Base-by-base conservation (phyloP, 92 coral and sea anemone genomes). In the Palythoa grandis region DNA sequence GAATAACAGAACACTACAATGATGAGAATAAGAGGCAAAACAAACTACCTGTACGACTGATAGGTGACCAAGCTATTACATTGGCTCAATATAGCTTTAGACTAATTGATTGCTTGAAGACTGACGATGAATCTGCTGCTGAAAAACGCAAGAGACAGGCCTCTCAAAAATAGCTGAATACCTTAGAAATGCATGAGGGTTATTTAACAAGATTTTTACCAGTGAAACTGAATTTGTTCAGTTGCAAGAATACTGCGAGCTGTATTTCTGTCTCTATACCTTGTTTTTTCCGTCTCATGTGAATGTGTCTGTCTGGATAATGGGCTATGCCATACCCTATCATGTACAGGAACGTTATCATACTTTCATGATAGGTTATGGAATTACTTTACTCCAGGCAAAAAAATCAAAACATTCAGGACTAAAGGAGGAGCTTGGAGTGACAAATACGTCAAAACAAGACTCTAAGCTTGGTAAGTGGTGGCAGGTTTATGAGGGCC, bases 321-420 rank as follows among this genome's bases (percentile, higher is more conserved):
- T 89, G 5, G 89, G 82, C 15, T 89, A 89, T 89, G 89, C 89
- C 14, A 79, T 86, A n/a, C 92, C 92, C 1, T 89, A 86, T 50
- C 92, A 89, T 80, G 92, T 89, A 7, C 35, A 66, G 39, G 13
- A 68, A 35, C 82, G 86, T 67, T 89, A 53, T 66, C 58, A 86
- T 15, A 86, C 50, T 38, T 86, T 86, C 74, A 79, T 72, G 50
- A 61, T 79, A 70, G 92, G 92, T 5, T 89, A 89, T 89, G 87
- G 89, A 17, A 89, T 86, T n/a, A 72, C 86, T n/a, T 89, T 86
- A 3, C 91, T 89, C 35, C 88, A 84, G 67, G 91, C 84, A 65
- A 89, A 89, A 70, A 86, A 89, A 37, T 85, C 92, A 38, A 89
- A 89, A 78, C 92, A 89, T 57, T 70, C 89, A 43, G 80, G 82